A percentile compares a stretch with the other conserved stretches of the same genome.
Conservation (phyloP, 2,888 invertebrate genomes). For the Blastobasis lacticolella region DNA sequence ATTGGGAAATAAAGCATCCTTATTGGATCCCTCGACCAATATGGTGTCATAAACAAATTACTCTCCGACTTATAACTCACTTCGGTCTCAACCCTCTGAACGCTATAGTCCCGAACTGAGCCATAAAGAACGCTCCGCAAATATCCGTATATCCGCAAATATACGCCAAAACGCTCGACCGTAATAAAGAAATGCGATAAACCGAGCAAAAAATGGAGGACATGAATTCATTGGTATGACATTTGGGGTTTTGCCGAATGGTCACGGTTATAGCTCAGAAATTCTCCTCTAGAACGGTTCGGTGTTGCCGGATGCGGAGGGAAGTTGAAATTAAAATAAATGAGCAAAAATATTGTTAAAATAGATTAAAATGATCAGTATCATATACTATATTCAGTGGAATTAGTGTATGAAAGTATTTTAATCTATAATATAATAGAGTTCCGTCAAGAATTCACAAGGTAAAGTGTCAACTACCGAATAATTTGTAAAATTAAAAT, state of each 20-base stretch:
- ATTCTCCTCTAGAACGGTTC: conserved; percentile 28
- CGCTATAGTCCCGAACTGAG: conserved; percentile 11
- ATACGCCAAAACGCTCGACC: conserved; percentile 52
- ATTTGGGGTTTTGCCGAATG: conserved; percentile 63
- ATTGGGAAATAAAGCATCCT: too few relatives aligned
- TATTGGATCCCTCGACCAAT: too few relatives aligned
- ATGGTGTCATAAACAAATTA: neutral
- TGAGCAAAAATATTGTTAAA: too few relatives aligned
- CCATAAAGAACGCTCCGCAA: conserved; percentile 36
- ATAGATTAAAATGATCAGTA: too few relatives aligned
- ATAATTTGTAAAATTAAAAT: too few relatives aligned
- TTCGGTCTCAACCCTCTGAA: conserved; percentile 36
- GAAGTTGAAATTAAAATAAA: neutral
- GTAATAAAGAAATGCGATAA: conserved; percentile 71
- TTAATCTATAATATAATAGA: too few relatives aligned
- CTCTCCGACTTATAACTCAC: conserved; percentile 7
- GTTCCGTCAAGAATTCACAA: too few relatives aligned
- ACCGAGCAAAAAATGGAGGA: conserved; percentile 62
- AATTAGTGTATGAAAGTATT: too few relatives aligned
- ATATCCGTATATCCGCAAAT: conserved; percentile 29
- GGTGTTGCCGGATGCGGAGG: conserved; percentile 4
- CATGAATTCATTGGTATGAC: conserved; percentile 75
- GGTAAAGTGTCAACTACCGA: too few relatives aligned
- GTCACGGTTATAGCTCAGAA: conserved; percentile 53
- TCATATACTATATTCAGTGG: too few relatives aligned